These are phyloP conservation scores for Loris lydekkerianus DNA, from an alignment of 2,797 vertebrate species.

Conservation along the genomic window DNA sequence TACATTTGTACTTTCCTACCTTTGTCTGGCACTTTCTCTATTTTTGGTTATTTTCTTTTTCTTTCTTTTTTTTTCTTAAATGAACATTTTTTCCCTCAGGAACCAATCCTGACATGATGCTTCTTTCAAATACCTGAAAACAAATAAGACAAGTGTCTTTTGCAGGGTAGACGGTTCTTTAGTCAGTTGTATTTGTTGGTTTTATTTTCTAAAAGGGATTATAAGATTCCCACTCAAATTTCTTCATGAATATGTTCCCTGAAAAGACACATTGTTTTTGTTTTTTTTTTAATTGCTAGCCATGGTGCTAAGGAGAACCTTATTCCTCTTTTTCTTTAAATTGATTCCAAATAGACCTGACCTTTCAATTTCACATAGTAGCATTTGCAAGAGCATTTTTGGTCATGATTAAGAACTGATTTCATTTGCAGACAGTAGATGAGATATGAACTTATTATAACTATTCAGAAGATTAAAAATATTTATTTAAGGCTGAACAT, in stretches of 20 bases:
- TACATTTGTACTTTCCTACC: conserved; percentile 16
- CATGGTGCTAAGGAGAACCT: conserved; percentile 53
- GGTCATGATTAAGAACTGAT: conserved; percentile 70
- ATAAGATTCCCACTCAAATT: not conserved
- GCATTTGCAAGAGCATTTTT: conserved; percentile 28
- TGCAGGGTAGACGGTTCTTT: not conserved
- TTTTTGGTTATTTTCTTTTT: not conserved
- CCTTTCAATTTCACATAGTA: conserved; percentile 70
- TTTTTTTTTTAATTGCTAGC: conserved; percentile 68
- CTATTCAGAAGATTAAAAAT: conserved; percentile 60
- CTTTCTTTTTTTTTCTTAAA: not conserved
- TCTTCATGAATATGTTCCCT: conserved; percentile 57
- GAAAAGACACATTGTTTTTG: conserved; percentile 10
- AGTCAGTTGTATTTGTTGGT: not conserved
- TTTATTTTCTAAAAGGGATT: conserved; percentile 69
- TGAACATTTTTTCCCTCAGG: conserved; percentile 54
- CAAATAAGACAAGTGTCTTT: conserved; percentile 49
- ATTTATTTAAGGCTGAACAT: conserved; percentile 64
- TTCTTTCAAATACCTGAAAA: not conserved
- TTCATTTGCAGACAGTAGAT: conserved; percentile 81
- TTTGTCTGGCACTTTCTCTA: conserved; percentile 43
- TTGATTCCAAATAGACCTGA: conserved; percentile 71
- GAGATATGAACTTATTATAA: conserved; percentile 71
- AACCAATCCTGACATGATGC: conserved; percentile 53
- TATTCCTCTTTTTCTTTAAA: conserved; percentile 74